Evolutionary conservation across 1,140 invertebrate species (phyloP).

Genomic region (Mamestra configurata): DNA sequence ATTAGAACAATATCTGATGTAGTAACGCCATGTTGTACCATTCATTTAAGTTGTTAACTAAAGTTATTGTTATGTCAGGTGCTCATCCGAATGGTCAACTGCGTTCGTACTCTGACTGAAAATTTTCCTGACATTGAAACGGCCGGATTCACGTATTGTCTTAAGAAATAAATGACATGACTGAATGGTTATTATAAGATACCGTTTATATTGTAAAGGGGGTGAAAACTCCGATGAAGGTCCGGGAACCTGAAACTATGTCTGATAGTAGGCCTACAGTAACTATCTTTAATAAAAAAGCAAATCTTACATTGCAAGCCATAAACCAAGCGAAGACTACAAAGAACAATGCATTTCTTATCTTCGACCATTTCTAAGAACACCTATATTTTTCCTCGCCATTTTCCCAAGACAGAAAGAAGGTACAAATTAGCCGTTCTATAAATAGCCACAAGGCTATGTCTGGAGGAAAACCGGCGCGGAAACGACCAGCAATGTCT

Average conservation of each 20-base stretch:
- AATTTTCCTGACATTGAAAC: too few relatives aligned
- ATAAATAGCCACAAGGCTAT: conserved; percentile 49
- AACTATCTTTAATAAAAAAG: too few relatives aligned
- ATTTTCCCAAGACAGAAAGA: conserved; percentile 25
- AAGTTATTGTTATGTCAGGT: not conserved
- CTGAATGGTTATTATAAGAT: too few relatives aligned
- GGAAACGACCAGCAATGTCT: conserved; percentile 43
- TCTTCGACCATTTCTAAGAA: not conserved
- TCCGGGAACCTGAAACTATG: too few relatives aligned
- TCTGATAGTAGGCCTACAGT: too few relatives aligned
- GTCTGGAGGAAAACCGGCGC: conserved; percentile 48
- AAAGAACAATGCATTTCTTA: not conserved
- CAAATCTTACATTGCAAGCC: too few relatives aligned
- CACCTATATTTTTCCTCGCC: not conserved
- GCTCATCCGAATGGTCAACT: not conserved
- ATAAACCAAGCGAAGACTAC: too few relatives aligned
- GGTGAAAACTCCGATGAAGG: too few relatives aligned
- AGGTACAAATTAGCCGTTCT: not conserved
- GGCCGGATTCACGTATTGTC: too few relatives aligned
- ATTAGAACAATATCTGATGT: not conserved
- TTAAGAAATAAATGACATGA: too few relatives aligned
- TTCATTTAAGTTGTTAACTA: not conserved
- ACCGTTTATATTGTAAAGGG: too few relatives aligned
- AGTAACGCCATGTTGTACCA: not conserved
- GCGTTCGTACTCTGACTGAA: not conserved